These are phyloP conservation scores for Mermis nigrescens DNA, from an alignment of 2,888 invertebrate genomes.

Conservation along the genomic window DNA sequence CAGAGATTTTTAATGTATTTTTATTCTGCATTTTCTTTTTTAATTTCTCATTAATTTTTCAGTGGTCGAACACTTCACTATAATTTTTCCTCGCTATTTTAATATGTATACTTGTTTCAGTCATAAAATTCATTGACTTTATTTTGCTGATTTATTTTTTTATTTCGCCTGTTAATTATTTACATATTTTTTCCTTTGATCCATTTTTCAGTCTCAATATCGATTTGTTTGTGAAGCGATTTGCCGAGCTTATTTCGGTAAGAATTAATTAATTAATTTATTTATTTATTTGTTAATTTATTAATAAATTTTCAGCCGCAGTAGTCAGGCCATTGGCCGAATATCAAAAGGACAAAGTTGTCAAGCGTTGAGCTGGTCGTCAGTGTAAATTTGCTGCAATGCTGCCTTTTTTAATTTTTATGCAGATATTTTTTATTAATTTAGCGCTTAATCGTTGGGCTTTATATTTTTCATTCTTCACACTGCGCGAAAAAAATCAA, in stretches of 20 bases:
- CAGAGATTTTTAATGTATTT: too few species aligned
- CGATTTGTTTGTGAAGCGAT: constrained; percentile 96
- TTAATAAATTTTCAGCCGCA: constrained; percentile 16
- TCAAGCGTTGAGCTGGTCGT: too few species aligned
- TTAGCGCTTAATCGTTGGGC: too few species aligned
- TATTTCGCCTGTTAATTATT: constrained; percentile 1
- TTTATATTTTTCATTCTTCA: too few species aligned
- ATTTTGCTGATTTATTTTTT: constrained; percentile 13
- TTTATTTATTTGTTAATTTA: neutral
- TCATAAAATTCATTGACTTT: constrained; percentile 8
- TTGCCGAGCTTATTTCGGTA: constrained; percentile 57
- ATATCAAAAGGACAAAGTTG: constrained; percentile 18
- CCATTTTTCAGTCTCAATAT: constrained; percentile 75
- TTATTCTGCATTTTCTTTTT: too few species aligned
- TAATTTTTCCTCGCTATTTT: too few species aligned
- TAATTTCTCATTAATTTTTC: too few species aligned
- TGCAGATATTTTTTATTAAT: too few species aligned
- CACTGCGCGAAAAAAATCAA: too few species aligned
- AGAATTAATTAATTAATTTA: neutral
- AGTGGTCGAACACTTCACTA: too few species aligned
- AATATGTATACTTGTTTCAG: constrained; percentile 7
- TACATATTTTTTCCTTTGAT: constrained; percentile 4
- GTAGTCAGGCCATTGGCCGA: constrained; percentile 26
- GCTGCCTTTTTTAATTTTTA: too few species aligned
- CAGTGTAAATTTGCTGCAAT: too few species aligned